phyloP scores from a whole-genome alignment of 2,113 vertebrate genomes.

The Pluvianellus socialis region DNA sequence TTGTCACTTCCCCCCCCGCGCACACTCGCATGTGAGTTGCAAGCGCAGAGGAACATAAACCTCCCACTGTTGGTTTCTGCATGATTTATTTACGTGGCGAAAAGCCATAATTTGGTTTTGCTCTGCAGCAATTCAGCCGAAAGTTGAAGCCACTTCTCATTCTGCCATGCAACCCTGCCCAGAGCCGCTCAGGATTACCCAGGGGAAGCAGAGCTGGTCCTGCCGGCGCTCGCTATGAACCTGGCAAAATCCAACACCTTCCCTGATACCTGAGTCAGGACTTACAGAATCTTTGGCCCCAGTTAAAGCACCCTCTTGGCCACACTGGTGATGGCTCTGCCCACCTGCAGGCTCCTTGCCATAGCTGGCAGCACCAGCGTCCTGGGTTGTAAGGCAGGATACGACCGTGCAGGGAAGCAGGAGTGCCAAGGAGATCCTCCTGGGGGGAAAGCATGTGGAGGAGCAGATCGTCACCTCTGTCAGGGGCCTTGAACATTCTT shows the following conservation, averaged over 20 bases:
- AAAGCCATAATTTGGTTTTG: not conserved
- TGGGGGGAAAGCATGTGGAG: rapidly evolving
- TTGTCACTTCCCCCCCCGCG: not conserved
- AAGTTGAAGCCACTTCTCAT: not conserved
- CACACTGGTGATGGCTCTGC: not conserved
- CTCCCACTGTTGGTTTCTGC: not conserved
- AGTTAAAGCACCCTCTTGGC: not conserved
- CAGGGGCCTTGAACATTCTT: too few relatives aligned
- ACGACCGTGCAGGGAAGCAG: not conserved
- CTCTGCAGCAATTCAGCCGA: not conserved
- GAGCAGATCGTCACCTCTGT: not conserved
- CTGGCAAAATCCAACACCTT: not conserved
- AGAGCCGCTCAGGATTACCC: not conserved
- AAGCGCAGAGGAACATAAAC: not conserved
- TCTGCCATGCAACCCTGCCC: not conserved
- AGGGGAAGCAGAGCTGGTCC: not conserved
- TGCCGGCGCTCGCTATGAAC: not conserved
- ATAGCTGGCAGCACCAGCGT: rapidly evolving
- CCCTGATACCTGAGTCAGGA: not conserved
- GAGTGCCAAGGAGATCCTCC: not conserved
- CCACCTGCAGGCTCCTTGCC: too few relatives aligned
- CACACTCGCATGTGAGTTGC: not conserved
- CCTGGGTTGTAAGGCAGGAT: not conserved
- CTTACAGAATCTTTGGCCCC: not conserved
- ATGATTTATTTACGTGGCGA: not conserved